Base-by-base conservation (phyloP, 1,140 invertebrate species). In the Philotrypesis tridentata region DNA sequence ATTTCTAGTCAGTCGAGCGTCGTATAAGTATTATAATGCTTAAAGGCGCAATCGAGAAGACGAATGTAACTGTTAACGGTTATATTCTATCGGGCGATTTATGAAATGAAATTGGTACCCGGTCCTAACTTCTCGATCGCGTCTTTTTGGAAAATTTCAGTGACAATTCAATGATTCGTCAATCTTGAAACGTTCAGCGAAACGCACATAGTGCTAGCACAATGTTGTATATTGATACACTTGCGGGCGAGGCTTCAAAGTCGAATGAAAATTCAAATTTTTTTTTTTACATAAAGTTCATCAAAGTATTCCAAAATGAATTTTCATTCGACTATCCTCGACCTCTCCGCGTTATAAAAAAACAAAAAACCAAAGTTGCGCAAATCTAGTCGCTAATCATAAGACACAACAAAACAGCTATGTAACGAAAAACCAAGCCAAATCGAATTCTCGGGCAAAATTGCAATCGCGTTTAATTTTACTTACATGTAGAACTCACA, bases 371-470 rank as follows among this genome's bases (percentile, higher is more conserved):
- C n/a, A 12, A 25, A 48, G 23, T 43, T 12, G 43, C 43, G 71
- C n/a, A 55, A 73, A 73, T 73, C 71, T 73, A 73, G 71, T 73
- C 71, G 29, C 12, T n/a, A 27, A 37, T 17, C 8, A 6, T 55
- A n/a, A 55, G 5, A 55, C 4, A 0, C 21, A 7, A n/a, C 48
- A 55, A n/a, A 55, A 17, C 48, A n/a, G n/a, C n/a, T n/a, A n/a
- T 65, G n/a, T 37, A 71, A 70, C n/a, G 9, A n/a, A 31, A 33
- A 5, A 71, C n/a, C n/a, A n/a, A 31, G 65, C 17, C 8, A 71
- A 79, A 70, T 63, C 77, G 77, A 72, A 80, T 73, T 80, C n/a
- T 80, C 70, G 78, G 55, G 78, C 68, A 25, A 80, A 55, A 73
- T 33, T 60, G 68, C 78, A 80, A 80, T 73, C 12, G n/a, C 9